Evolutionary conservation across 2,797 vertebrate genomes (phyloP), one percentile per base, ranked within the genome.

Genomic region (Lagocephalus sceleratus): DNA sequence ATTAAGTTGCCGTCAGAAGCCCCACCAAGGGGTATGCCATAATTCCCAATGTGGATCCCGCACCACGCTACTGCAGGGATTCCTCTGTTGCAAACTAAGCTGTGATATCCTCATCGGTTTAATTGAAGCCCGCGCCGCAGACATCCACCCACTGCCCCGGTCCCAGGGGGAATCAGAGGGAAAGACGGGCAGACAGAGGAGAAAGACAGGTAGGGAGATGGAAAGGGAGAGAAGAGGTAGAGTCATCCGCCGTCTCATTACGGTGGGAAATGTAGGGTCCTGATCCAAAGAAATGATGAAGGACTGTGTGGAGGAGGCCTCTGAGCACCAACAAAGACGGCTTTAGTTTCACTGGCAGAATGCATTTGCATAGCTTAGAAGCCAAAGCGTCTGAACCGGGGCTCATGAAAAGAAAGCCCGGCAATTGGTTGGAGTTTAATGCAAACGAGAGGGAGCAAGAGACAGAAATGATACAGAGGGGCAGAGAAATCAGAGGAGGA

Each of bases 301-400:
- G 86, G 80, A 87, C 86, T 85, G 81, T 82, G 86, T 77, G 84
- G 89, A 89, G 87, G 82, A 87, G 84, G 88, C 84, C 79, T 86
- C 85, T 78, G 85, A 87, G 87, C 81, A 81, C 81, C 86, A 90
- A 90, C 90, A 90, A 90, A 91, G 90, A 80, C 84, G 75, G 86
- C 88, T 91, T 90, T 88, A 89, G 90, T 90, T 88, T 89, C 87
- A 82, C 81, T 85, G 84, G 85, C 85, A 79, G 82, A 87, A 90
- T 85, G 86, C 78, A 91, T 92, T 90, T 90, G 90, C 90, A 91
- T 91, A 90, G 89, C 86, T 91, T 90, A 90, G 88, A 91, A 89
- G 87, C 84, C 83, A 84, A 82, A 79, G 85, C 78, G 82, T 90
- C 89, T 90, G 84, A 91, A 90, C 87, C 71, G 79, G 77, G 79